phyloP scores from a whole-genome alignment of 1,140 invertebrate species.

The Drosophila dunni region DNA sequence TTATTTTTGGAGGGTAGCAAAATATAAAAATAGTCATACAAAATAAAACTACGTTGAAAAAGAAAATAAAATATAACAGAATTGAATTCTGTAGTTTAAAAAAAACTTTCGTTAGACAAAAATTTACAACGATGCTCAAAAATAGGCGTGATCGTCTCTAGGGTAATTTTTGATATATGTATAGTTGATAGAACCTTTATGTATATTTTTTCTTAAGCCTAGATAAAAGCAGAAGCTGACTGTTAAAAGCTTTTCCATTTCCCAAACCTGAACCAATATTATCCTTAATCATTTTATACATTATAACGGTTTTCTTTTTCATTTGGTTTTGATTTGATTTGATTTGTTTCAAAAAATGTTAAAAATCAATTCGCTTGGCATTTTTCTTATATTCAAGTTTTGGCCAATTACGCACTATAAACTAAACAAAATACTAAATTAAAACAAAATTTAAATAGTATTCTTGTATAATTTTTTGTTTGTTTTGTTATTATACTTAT shows the following conservation, averaged over 20 bases:
- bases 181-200: conserved; percentile 30
- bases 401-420: conserved; percentile 79
- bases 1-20: conserved; percentile 34
- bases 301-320: conserved; percentile 37
- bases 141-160: conserved; percentile 77
- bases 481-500: conserved; percentile 4
- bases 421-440: conserved; percentile 75
- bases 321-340: conserved; percentile 49
- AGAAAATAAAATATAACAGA: background rate
- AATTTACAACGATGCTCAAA: conserved; percentile 81
- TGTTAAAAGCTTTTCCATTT: conserved; percentile 51
- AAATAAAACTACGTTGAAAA: conserved; percentile 54
- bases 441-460: conserved; percentile 22
- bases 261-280: conserved; percentile 26
- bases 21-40: conserved; percentile 53
- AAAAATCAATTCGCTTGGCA: conserved; percentile 79
- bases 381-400: conserved; percentile 46
- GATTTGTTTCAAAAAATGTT: conserved; percentile 81
- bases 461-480: background rate
- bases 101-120: conserved; percentile 46
- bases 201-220: conserved; percentile 61
- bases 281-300: conserved; percentile 19
- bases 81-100: conserved; percentile 24
- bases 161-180: conserved; percentile 9
- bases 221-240: conserved; percentile 51